Evolutionary conservation across 2,888 invertebrate species (phyloP), one percentile per base, ranked within the genome.

Genomic region (Drosophila niveifrons): DNA sequence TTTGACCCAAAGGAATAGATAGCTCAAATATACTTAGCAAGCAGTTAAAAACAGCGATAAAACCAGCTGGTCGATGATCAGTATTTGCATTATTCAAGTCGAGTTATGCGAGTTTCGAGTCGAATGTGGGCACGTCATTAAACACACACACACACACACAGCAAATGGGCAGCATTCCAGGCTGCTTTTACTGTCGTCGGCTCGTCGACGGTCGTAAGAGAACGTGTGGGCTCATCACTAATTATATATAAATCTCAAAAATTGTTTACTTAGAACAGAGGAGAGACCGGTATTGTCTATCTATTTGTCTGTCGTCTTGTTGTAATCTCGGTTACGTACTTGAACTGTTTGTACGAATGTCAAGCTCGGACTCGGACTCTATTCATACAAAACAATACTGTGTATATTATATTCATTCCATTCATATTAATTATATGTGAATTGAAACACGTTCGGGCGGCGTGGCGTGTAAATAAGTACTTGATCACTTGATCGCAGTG

Each of bases 371-470:
- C 23, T 23, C 50, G 61, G 43, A 48, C 56, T 47, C 43, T 50
- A 36, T 68, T 62, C 70, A 63, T 57, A 56, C 23, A 23, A 23
- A 4, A 23, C 23, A 23, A 23, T 23, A 23, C 23, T 23, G 11
- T 10, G n/a, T 11, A 36, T 0, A 36, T 41, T n/a, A 34, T 56
- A 57, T 74, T 71, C 79, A 81, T 81, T 87, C 75, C 79, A 80
- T 81, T 87, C 75, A 79, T 51, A 78, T 80, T 85, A 88, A 88
- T 83, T 89, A 82, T 71, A 76, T 80, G 78, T 78, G 80, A 88
- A 78, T 88, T 77, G 66, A 78, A 77, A 89, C 87, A 89, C 79
- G 80, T 80, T 85, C 71, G 73, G 31, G 59, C 63, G 36, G 62
- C 63, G 61, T 78, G 75, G 62, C 63, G 61, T 78, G 75, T 62